Evolutionary conservation across 2,888 invertebrate species (phyloP), one percentile per base, ranked within the genome.

Genomic region (Lymantria monacha): DNA sequence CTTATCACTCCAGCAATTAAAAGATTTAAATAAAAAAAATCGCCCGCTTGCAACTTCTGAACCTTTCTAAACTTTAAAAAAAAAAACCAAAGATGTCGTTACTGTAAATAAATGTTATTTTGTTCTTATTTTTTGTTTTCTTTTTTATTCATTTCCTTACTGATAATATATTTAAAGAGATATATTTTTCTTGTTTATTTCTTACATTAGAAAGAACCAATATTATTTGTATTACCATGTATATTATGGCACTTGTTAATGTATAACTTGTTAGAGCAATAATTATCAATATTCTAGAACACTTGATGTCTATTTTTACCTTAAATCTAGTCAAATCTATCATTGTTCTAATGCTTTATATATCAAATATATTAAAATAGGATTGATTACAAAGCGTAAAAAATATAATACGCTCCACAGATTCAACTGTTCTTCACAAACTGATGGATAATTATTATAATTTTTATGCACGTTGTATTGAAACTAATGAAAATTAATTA

Each of bases 191-290:
- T 33, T 60, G 53, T 55, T 61, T 53, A 55, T 59, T 76, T 69
- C 54, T 55, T 49, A 56, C 52, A 15, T 63, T 53, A 53, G 64
- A 67, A 57, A 74, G 83, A 83, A 87, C 84, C 82, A 69, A 85
- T 75, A n/a, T 78, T 63, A 77, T 78, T 81, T 72, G 65, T 68
- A 70, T 69, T 72, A 72, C 72, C 22, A 22, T 22, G 22, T 22
- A 22, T 22, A 51, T 42, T 49, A 63, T 37, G 47, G 59, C 66
- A 83, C 80, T 82, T 81, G 83, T 84, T 84, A 76, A 78, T 69
- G 79, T 85, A 84, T 82, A 82, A 78, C 78, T 74, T 66, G 66
- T 79, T 85, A 83, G 77, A 87, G 85, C 86, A 86, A 88, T 87
- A 87, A 86, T 80, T 81, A 79, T 79, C 75, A 72, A 74, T 79